phyloP scores from a whole-genome alignment of 2,888 invertebrate species.

The Hartigia nigra region DNA sequence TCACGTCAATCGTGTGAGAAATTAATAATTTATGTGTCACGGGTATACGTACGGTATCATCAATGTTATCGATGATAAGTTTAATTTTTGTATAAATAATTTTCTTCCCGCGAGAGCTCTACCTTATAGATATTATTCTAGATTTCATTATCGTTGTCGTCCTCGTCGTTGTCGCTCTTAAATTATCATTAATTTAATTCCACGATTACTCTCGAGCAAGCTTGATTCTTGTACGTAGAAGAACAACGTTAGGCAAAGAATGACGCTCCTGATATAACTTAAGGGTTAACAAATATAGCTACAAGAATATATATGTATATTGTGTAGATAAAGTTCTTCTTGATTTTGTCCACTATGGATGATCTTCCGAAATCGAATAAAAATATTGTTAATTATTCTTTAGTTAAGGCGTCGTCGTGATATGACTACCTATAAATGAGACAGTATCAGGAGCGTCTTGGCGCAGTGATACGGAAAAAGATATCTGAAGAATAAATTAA shows the following conservation, averaged over 20 bases:
- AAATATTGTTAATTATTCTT: background rate
- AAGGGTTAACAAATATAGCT: background rate
- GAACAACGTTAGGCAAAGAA: background rate
- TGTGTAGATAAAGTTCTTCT: background rate
- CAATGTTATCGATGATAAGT: background rate
- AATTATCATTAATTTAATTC: background rate
- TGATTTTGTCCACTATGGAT: background rate
- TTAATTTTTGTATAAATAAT: background rate
- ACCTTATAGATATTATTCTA: background rate
- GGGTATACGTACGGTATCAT: slow-evolving; percentile 27
- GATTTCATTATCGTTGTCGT: background rate
- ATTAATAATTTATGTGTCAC: slow-evolving; percentile 16
- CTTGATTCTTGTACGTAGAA: background rate
- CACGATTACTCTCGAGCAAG: background rate
- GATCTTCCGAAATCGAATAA: background rate
- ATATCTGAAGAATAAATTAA: no score
- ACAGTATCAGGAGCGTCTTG: background rate
- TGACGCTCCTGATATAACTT: background rate
- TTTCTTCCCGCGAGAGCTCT: background rate
- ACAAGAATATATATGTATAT: background rate
- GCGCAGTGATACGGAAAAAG: background rate
- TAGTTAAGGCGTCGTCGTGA: background rate
- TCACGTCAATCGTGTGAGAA: background rate
- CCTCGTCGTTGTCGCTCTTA: background rate
- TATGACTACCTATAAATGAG: background rate